Evolutionary conservation across 2,797 vertebrate genomes (phyloP), one percentile per base, ranked within the genome.

Genomic region (Enteromius argenteus): DNA sequence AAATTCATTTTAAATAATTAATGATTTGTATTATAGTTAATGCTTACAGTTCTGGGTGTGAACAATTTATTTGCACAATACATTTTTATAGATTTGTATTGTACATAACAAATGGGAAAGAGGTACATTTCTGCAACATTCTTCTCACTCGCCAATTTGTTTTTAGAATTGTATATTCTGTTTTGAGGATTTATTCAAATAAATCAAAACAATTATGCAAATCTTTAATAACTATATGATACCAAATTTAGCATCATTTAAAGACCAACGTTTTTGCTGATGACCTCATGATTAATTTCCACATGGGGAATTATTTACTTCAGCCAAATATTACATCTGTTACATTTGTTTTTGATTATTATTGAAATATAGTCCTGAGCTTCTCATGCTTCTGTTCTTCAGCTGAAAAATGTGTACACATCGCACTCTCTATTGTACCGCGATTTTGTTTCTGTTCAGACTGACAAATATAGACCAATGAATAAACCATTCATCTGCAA

Each of bases 371-470:
- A 27, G 74, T 53, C 30, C 19, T 19, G 56, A 42, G 74, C 53
- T 15, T 56, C 11, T 56, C n/a, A 9, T 49, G 23, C 42, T n/a
- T 35, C 77, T 67, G 44, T 37, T 46, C 62, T 67, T 67, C 30
- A 49, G 60, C 27, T 66, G 60, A 64, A 66, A 66, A 11, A 66
- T 32, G 60, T 19, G 5, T 64, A 49, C 42, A 32, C 60, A 32
- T 21, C 3, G 27, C 27, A 79, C 77, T 58, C 35, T 15, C 42
- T 66, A 67, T 79, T 79, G 77, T 51, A 66, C 19, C 60, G 7
- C 67, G 30, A 67, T 66, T 66, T 49, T 27, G 30, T 67, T 79
- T 66, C 21, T 66, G 60, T 66, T 66, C 62, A 60, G 53, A 35
- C 56, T 42, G 35, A 42, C 74, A 19, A 60, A 77, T 60, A 58